phyloP scores from a whole-genome alignment of 2,797 vertebrate species.

The Simalia tracyae region DNA sequence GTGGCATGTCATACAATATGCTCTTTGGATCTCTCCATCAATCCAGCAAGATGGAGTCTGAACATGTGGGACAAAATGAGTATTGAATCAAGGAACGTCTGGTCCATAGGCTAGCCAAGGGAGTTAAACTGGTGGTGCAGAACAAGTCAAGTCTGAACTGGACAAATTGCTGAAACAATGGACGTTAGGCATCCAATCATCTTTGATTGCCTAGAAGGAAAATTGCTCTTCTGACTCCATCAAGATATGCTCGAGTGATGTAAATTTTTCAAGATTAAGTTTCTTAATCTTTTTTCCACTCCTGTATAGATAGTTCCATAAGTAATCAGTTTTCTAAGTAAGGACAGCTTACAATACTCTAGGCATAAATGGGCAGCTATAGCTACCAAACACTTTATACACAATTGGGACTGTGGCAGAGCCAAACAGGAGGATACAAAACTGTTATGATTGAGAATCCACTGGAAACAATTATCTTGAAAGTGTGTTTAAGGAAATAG shows the following conservation, averaged over 20 bases:
- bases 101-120: not conserved
- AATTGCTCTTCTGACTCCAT: not conserved
- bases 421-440: no score
- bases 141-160: not conserved
- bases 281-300: not conserved
- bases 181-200: not conserved
- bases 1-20: not conserved
- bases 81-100: not conserved
- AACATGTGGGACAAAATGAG: not conserved
- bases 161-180: not conserved
- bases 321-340: not conserved
- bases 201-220: not conserved
- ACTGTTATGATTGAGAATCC: no score
- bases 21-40: not conserved
- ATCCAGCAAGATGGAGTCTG: not conserved
- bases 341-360: not conserved
- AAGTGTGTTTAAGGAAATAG: no score
- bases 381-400: no score
- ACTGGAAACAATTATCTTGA: no score
- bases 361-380: no score
- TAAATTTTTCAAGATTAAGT: not conserved
- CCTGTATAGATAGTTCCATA: not conserved
- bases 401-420: no score
- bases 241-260: not conserved
- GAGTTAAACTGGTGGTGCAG: not conserved